phyloP scores from a whole-genome alignment of 2,113 vertebrate species.

The Hystrix brachyura region DNA sequence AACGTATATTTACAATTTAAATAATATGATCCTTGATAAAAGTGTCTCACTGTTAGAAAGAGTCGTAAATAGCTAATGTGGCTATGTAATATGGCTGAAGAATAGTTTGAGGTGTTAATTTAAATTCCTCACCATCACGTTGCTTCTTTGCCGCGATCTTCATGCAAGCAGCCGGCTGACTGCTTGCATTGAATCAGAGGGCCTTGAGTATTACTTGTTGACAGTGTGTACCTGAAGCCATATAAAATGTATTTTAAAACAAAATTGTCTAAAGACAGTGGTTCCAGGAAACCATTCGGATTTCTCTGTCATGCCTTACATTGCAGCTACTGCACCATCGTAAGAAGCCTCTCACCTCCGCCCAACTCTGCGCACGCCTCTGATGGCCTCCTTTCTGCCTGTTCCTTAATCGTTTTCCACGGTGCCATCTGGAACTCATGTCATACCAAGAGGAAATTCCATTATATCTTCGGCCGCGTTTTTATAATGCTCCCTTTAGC shows the following conservation, averaged over 20 bases:
- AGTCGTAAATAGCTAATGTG: neutral
- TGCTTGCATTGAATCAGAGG: neutral
- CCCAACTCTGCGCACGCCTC: neutral
- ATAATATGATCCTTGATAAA: neutral
- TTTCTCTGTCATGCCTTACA: too few species aligned
- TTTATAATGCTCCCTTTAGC: neutral
- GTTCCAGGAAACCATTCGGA: neutral
- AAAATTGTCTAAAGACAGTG: neutral
- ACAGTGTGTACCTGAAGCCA: neutral
- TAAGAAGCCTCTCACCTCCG: neutral
- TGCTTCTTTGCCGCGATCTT: neutral
- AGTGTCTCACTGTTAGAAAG: neutral
- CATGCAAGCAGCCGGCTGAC: neutral
- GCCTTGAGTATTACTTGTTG: neutral
- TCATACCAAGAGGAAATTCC: neutral
- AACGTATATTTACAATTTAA: neutral
- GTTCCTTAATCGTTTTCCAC: neutral
- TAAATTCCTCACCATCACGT: neutral
- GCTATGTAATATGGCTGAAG: neutral
- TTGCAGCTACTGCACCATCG: neutral
- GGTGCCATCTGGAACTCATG: neutral
- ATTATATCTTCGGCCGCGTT: neutral
- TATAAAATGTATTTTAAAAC: neutral
- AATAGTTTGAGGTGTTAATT: neutral
- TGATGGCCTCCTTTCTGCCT: neutral